A percentile compares a stretch with the other conserved stretches of the same genome.
phyloP scores from a whole-genome alignment of 2,888 invertebrate species.

The Keiferia lycopersicella region DNA sequence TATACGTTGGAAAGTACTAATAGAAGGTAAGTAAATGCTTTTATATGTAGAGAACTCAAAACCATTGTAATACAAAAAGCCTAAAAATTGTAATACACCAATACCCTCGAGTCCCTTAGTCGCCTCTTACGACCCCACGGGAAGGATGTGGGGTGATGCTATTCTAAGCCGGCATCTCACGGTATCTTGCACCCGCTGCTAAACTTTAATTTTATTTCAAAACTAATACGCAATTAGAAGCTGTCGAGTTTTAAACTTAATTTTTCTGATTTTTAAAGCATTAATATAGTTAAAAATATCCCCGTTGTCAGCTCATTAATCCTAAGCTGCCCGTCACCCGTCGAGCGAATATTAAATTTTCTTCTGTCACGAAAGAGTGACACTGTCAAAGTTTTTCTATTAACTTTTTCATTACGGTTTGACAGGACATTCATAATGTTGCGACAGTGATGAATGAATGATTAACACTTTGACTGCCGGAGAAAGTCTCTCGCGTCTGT shows the following conservation, averaged over 20 bases:
- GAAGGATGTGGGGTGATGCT: no score
- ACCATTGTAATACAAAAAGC: no score
- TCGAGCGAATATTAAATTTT: constrained; percentile 67
- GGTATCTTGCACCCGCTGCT: no score
- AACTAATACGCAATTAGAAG: no score
- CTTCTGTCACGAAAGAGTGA: constrained; percentile 65
- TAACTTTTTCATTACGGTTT: constrained; percentile 74
- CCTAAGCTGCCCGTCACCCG: constrained; percentile 36
- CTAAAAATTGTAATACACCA: no score
- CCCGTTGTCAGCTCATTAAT: constrained; percentile 19
- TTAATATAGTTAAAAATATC: neutral
- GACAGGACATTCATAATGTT: constrained; percentile 74
- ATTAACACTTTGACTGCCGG: neutral
- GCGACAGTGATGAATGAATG: constrained; percentile 72
- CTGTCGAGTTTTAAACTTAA: neutral
- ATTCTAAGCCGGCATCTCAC: no score
- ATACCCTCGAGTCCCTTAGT: no score
- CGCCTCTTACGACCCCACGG: no score
- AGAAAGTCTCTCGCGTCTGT: neutral
- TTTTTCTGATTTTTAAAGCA: neutral
- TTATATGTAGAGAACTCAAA: no score
- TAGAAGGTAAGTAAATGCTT: no score
- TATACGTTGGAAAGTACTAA: no score
- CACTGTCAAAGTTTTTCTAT: constrained; percentile 77
- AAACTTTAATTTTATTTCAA: no score